Base-by-base conservation (phyloP, 2,797 vertebrate genomes). In the Erithacus rubecula region DNA sequence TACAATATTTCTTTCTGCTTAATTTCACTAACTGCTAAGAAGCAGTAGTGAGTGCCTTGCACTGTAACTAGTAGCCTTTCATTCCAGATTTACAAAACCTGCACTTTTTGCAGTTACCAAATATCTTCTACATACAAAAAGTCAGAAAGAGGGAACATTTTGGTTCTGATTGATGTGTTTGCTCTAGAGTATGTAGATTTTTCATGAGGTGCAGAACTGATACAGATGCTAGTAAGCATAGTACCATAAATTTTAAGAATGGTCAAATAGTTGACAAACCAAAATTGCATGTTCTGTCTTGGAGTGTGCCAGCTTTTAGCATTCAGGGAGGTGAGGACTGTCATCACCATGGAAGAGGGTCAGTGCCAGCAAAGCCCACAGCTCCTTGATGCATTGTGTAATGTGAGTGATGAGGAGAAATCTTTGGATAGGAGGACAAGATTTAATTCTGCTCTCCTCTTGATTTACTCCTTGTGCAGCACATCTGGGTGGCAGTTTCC, bases 311-410 rank as follows among this genome's bases (percentile, higher is more conserved):
- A 41, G 27, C 21, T 92, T 62, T 46, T 67, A 62, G 55, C 0
- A 1, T 59, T 59, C 27, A 44, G 41, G 29, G 21, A 10, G 6
- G 36, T 72, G 43, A 82, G 22, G 34, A 41, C 47, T 32, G n/a
- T 70, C 52, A 49, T 29, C 49, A 29, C 30, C 10, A 5, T 29
- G 53, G 52, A 75, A 47, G 24, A 46, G n/a, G 21, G 49, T 36
- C 53, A 60, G 17, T 26, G 30, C 65, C 64, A 78, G 58, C 43
- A 90, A 69, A 71, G 6, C 24, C 69, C 52, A 9, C 24, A 56
- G 37, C 30, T 88, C 49, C 72, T 64, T 43, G 18, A 32, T 83
- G 18, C 3, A 19, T 39, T 0, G 0, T 9, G 5, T 34, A 51
- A n/a, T 22, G 51, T 0, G 0, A 71, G 32, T 32, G 71, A 65